phyloP scores from a whole-genome alignment of 2,888 invertebrate species.

The Gortyna flavago region DNA sequence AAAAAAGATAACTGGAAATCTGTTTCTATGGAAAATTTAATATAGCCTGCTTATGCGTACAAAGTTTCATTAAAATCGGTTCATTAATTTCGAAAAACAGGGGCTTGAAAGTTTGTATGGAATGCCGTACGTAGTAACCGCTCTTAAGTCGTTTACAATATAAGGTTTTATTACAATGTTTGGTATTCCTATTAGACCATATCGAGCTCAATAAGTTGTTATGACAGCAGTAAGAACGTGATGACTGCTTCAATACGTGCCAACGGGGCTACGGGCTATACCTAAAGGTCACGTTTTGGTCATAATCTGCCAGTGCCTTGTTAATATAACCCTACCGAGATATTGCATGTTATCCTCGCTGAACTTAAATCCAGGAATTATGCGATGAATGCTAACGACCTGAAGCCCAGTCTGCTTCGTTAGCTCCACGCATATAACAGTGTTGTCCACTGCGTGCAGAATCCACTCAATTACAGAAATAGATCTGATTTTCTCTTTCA shows the following conservation, averaged over 20 bases:
- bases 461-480: slow-evolving; percentile 54
- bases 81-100: no score
- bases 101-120: no score
- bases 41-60: no score
- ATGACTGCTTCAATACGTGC: slow-evolving; percentile 31
- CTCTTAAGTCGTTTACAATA: slow-evolving; percentile 7
- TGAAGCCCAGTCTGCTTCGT: slow-evolving; percentile 60
- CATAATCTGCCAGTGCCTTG: slow-evolving; percentile 64
- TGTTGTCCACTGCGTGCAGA: slow-evolving; percentile 50
- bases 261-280: slow-evolving; percentile 17
- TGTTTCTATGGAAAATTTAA: no score
- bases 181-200: slow-evolving; percentile 37
- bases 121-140: no score
- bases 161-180: slow-evolving; percentile 30
- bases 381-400: slow-evolving; percentile 77
- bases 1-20: no score
- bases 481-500: slow-evolving; percentile 38
- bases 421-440: slow-evolving; percentile 52
- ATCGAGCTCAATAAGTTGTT: slow-evolving; percentile 35
- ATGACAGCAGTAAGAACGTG: slow-evolving; percentile 44
- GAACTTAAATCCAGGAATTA: slow-evolving; percentile 69
- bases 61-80: no score
- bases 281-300: slow-evolving; percentile 36
- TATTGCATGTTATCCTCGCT: slow-evolving; percentile 69
- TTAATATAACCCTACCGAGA: slow-evolving; percentile 58